phyloP scores from a whole-genome alignment of 2,113 vertebrate genomes.

The Stomatorhinus ivindoensis region DNA sequence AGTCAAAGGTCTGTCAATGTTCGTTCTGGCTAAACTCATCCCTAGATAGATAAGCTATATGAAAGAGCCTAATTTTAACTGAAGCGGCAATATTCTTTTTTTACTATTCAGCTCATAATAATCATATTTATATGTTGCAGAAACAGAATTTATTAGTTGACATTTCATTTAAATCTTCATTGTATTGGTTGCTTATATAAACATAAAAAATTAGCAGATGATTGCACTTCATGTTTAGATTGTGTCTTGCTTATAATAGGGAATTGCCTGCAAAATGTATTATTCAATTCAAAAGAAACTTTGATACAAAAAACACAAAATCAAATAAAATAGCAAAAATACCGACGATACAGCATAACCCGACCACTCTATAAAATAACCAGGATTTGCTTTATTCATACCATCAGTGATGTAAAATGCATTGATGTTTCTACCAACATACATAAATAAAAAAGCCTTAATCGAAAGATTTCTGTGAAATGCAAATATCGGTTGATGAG shows the following conservation, averaged over 20 bases:
- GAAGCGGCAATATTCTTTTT: not conserved
- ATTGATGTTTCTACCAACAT: not conserved
- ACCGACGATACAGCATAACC: not conserved
- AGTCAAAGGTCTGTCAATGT: not conserved
- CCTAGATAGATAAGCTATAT: not conserved
- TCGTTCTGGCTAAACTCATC: not conserved
- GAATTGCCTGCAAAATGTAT: not conserved
- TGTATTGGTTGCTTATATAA: not conserved
- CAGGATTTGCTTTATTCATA: slow-evolving; percentile 3
- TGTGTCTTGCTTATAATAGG: not conserved
- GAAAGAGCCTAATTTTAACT: not conserved
- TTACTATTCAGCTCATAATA: not conserved
- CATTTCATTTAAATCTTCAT: not conserved
- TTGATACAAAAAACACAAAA: not conserved
- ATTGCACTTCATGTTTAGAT: not conserved
- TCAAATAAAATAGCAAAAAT: not conserved
- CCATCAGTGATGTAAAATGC: slow-evolving; percentile 10
- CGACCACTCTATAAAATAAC: not conserved
- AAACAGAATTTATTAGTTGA: not conserved
- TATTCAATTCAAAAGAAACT: not conserved
- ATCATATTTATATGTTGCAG: not conserved
- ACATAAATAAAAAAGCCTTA: slow-evolving; percentile 16
- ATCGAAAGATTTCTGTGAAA: slow-evolving; percentile 9
- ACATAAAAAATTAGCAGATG: not conserved
- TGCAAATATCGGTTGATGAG: slow-evolving; percentile 9